phyloP scores from a whole-genome alignment of 2,113 vertebrate species.

The Myodes glareolus region DNA sequence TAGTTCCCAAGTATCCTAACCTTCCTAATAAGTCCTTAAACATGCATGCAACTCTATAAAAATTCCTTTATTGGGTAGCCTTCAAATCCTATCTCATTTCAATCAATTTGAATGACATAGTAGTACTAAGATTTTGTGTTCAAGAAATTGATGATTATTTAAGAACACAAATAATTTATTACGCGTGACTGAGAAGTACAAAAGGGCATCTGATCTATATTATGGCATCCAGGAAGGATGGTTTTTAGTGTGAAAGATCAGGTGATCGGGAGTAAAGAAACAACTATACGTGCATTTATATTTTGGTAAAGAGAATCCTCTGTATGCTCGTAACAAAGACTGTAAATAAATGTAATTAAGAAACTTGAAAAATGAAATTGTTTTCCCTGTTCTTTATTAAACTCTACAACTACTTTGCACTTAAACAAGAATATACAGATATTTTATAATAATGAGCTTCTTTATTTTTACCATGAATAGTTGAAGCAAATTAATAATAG shows the following conservation, averaged over 20 bases:
- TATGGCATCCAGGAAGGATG: not conserved
- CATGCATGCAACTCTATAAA: not conserved
- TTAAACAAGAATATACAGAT: not conserved
- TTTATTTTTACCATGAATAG: slow-evolving; percentile 7
- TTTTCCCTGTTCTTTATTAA: not conserved
- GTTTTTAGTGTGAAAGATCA: not conserved
- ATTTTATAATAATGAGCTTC: slow-evolving; percentile 22
- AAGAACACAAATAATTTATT: not conserved
- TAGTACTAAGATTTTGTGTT: not conserved
- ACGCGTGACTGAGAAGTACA: not conserved
- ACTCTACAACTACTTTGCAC: not conserved
- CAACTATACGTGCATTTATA: not conserved
- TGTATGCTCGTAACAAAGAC: slow-evolving; percentile 25
- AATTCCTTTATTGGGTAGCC: not conserved
- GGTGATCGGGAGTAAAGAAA: not conserved
- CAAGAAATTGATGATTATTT: not conserved
- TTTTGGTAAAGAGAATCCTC: not conserved
- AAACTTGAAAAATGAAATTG: not conserved
- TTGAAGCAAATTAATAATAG: not conserved
- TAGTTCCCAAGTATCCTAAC: not conserved
- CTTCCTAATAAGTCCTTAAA: not conserved
- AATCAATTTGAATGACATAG: not conserved
- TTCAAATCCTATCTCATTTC: not conserved
- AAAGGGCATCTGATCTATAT: not conserved
- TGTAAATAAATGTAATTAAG: not conserved